Evolutionary conservation across 2,113 vertebrate species (phyloP).

Genomic region (Sakesphorus luctuosus): DNA sequence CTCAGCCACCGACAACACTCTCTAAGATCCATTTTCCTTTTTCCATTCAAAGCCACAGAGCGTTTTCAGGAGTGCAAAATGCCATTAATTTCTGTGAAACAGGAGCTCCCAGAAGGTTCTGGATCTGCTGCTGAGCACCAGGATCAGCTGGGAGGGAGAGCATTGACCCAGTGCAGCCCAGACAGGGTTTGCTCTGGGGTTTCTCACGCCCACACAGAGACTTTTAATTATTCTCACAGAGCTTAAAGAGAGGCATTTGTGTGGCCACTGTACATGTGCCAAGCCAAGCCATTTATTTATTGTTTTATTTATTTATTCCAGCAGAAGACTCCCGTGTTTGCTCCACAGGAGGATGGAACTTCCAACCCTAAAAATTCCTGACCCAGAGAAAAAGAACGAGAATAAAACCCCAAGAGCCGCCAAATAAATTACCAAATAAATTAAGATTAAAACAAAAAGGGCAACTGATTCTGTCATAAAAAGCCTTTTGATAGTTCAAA

Average conservation of each 20-base stretch:
- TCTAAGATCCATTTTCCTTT: not conserved
- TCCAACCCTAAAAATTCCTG: not conserved
- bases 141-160: not conserved
- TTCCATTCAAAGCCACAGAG: not conserved
- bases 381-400: not conserved
- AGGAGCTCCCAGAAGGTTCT: not conserved
- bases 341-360: not conserved
- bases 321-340: not conserved
- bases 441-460: not conserved
- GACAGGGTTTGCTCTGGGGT: not conserved
- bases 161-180: not conserved
- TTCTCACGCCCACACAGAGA: not conserved
- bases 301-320: not conserved
- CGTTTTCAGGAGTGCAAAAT: not conserved
- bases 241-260: not conserved
- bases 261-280: not conserved
- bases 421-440: not conserved
- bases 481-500: not conserved
- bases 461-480: not conserved
- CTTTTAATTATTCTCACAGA: not conserved
- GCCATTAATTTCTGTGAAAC: not conserved
- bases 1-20: not conserved
- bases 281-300: not conserved
- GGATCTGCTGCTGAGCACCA: not conserved
- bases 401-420: not conserved